A percentile compares a stretch with the other conserved stretches of the same genome.
Conservation (phyloP, 2,888 invertebrate species). For the Pycnomerus fuliginosus region DNA sequence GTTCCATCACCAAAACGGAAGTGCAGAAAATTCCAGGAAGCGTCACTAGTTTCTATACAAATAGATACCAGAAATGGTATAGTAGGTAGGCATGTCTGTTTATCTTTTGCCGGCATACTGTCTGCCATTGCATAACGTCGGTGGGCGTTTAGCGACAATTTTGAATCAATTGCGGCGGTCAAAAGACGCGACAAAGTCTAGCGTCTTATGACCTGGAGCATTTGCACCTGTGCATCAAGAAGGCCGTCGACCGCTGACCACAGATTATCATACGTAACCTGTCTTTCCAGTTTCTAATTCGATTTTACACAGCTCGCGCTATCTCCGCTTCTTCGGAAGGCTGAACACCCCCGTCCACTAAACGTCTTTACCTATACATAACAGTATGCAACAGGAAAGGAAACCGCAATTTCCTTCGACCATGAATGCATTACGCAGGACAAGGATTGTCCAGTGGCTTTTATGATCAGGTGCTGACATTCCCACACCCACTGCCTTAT, state of each 20-base stretch:
- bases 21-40: no score
- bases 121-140: slow-evolving; percentile 1
- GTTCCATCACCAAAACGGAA: no score
- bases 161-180: slow-evolving; percentile 4
- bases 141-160: slow-evolving; percentile 16
- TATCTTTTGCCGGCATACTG: background rate
- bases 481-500: no score
- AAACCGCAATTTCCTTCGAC: no score
- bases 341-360: no score
- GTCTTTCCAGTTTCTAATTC: slow-evolving; percentile 53
- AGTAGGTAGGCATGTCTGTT: background rate
- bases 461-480: no score
- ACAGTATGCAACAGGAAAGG: no score
- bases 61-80: no score
- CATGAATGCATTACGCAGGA: no score
- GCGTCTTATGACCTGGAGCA: slow-evolving; percentile 43
- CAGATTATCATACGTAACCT: slow-evolving; percentile 51
- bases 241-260: slow-evolving; percentile 49
- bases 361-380: no score
- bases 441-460: no score
- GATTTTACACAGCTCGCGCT: slow-evolving; percentile 27
- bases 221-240: slow-evolving; percentile 49
- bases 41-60: no score
- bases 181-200: slow-evolving; percentile 24
- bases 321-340: slow-evolving; percentile 19